These are phyloP conservation scores for Hecatera dysodea DNA, from an alignment of 2,888 invertebrate species.

Conservation along the genomic window DNA sequence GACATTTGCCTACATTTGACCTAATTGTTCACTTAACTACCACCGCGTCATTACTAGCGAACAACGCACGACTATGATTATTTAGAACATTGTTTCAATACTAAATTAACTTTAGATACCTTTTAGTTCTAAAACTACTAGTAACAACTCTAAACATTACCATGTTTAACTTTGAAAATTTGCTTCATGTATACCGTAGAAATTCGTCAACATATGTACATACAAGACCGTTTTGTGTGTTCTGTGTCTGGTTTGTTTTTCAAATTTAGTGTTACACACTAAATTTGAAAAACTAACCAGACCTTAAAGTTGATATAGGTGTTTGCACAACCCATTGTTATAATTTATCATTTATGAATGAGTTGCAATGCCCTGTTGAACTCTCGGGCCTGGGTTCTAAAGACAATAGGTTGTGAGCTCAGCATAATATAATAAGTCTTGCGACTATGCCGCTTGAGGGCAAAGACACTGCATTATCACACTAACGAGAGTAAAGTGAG, in stretches of 20 bases:
- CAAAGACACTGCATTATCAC: slow-evolving; percentile 87
- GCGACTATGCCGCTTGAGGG: slow-evolving; percentile 73
- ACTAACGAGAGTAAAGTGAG: slow-evolving; percentile 88
- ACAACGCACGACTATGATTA: slow-evolving; percentile 60
- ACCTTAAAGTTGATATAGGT: slow-evolving; percentile 36
- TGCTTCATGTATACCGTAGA: neutral
- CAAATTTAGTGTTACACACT: too few relatives aligned
- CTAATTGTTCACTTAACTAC: slow-evolving; percentile 67
- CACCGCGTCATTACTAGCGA: slow-evolving; percentile 65
- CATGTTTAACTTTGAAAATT: slow-evolving; percentile 12
- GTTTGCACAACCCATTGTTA: slow-evolving; percentile 65
- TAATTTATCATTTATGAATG: slow-evolving; percentile 60
- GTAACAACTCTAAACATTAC: neutral
- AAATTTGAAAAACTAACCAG: slow-evolving; percentile 32
- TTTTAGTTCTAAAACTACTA: slow-evolving; percentile 24
- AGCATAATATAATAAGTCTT: slow-evolving; percentile 72
- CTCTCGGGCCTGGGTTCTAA: slow-evolving; percentile 50
- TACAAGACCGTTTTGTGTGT: neutral
- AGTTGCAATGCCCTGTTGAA: slow-evolving; percentile 61
- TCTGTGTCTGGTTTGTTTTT: too few relatives aligned
- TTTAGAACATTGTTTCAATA: slow-evolving; percentile 59
- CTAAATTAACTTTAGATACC: slow-evolving; percentile 47
- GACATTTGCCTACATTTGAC: slow-evolving; percentile 66
- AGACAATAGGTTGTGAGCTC: slow-evolving; percentile 64
- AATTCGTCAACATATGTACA: neutral